Evolutionary conservation across 1,140 invertebrate genomes (phyloP), one percentile per base, ranked within the genome.

Genomic region (Penaeus vannamei): DNA sequence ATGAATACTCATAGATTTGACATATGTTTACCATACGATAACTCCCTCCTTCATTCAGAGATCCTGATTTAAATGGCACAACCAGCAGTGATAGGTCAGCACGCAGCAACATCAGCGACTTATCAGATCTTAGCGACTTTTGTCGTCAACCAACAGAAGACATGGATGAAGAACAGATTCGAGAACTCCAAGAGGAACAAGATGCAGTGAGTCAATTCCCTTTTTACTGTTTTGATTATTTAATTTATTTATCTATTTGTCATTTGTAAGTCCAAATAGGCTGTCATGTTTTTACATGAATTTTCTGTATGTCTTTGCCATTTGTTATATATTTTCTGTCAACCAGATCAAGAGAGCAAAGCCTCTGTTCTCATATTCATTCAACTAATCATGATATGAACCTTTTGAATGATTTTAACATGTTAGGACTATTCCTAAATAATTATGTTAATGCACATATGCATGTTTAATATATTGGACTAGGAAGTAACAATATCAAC

Each of bases 41-140:
- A 14, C 53, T 12, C 8, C 53, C 53, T 10, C 17, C 26, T 46
- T n/a, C 46, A 46, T 84, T 5, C 61, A 84, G 83, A 64, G 83
- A 84, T 66, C 61, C 32, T 46, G 83, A 84, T 46, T 46, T 84
- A 64, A 84, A 84, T 69, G 64, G 61, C 64, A 66, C 83, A 46
- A 77, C 60, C 3, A 62, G 59, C 66, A 89, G 87, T 66, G 87
- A 89, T 59, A 29, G 76, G 20, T 89, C 87, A 29, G 87, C 64
- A 36, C 81, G 61, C 10, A 82, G 79, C 26, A 87, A 29, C 46
- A 61, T 59, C 20, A 84, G 87, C 62, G 87, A 89, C 61, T 53
- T 89, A 10, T 89, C 87, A 36, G 87, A 89, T 53, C 53, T 89
- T 23, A 89, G 87, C 66, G 87, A 89, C 87, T 89, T 89, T 53